Evolutionary conservation across 1,140 invertebrate genomes (phyloP).

Genomic region (Calephelis virginiensis): DNA sequence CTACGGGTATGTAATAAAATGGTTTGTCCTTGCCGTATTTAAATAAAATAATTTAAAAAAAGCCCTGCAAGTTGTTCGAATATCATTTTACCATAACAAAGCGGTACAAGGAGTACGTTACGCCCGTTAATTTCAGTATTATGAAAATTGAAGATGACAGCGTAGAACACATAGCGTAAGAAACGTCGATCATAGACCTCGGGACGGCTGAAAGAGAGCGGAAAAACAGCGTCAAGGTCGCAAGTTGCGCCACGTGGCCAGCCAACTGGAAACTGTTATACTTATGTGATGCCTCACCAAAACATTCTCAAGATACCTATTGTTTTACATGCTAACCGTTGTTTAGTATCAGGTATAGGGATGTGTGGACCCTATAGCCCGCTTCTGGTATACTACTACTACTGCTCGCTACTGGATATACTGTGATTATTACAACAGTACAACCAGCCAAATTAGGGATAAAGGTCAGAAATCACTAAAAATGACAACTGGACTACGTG

Average conservation of each 20-base stretch:
- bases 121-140: constrained; percentile 2
- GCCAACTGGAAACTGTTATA: constrained; percentile 55
- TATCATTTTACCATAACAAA: neutral
- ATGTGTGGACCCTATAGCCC: too few species aligned
- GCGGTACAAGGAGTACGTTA: neutral
- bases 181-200: constrained; percentile 54
- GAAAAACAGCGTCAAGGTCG: constrained; percentile 72
- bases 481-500: too few species aligned
- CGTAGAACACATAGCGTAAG: constrained; percentile 27
- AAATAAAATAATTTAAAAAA: too few species aligned
- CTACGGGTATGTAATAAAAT: too few species aligned
- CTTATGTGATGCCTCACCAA: constrained; percentile 12
- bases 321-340: neutral
- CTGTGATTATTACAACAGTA: too few species aligned
- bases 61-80: neutral
- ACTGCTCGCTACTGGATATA: too few species aligned
- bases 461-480: too few species aligned
- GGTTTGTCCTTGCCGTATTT: too few species aligned
- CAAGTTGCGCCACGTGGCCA: constrained; percentile 57
- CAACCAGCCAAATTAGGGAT: too few species aligned
- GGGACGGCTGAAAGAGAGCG: constrained; percentile 71
- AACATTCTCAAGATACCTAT: constrained; percentile 12
- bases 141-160: constrained; percentile 43
- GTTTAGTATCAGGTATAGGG: neutral
- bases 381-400: too few species aligned